Evolutionary conservation across 2,113 vertebrate species (phyloP).

Genomic region (Ploceus nigricollis): DNA sequence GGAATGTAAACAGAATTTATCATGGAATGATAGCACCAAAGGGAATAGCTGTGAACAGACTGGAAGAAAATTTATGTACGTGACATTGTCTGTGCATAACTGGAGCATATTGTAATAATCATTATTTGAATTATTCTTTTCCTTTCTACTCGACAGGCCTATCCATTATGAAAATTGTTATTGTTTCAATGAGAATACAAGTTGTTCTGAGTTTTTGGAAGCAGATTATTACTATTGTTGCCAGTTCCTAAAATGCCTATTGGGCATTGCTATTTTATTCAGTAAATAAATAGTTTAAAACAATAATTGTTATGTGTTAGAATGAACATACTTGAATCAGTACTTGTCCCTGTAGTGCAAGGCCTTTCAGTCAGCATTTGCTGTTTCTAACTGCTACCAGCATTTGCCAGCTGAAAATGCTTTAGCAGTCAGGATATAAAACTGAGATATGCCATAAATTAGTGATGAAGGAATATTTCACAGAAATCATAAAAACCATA

Average conservation of each 20-base stretch:
- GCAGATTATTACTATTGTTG: constrained; percentile 41
- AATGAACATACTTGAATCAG: background rate
- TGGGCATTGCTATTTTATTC: constrained; percentile 46
- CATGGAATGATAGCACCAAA: background rate
- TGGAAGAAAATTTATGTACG: constrained; percentile 9
- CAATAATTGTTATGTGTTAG: constrained; percentile 41
- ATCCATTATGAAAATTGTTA: constrained; percentile 58
- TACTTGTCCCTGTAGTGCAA: background rate
- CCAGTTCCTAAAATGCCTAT: constrained; percentile 28
- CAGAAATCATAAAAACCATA: background rate
- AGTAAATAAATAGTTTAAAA: constrained; percentile 43
- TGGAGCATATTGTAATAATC: constrained; percentile 14
- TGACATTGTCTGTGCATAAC: constrained; percentile 9
- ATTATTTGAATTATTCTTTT: constrained; percentile 43
- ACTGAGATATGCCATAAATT: background rate
- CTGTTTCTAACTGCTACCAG: background rate
- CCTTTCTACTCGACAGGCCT: constrained; percentile 37
- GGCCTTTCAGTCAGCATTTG: background rate
- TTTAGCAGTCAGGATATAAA: background rate
- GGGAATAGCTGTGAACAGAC: constrained; percentile 8
- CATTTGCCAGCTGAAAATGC: background rate
- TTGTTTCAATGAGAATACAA: constrained; percentile 64
- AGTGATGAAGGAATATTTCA: background rate
- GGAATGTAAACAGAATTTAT: constrained; percentile 32
- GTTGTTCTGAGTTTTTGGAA: constrained; percentile 41